phyloP scores from a whole-genome alignment of 2,797 vertebrate species.

The Lepus townsendii region DNA sequence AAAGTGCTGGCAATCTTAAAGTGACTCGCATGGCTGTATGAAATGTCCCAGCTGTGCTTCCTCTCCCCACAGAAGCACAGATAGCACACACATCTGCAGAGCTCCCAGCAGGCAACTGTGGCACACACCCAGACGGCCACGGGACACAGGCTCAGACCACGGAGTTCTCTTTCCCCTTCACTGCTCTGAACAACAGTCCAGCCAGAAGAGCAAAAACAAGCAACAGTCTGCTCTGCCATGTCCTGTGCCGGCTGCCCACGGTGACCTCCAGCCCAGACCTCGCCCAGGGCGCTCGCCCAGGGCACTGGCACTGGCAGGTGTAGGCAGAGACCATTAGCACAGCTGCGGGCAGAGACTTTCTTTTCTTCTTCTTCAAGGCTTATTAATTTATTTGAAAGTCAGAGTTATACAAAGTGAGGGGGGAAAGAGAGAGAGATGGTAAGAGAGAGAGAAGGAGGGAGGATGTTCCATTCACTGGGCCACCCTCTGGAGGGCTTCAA shows the following conservation, averaged over 20 bases:
- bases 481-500: too few species aligned
- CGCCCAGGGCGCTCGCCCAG: neutral
- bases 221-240: neutral
- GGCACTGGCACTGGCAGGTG: rapidly evolving
- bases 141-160: conserved; percentile 82
- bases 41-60: conserved; percentile 86
- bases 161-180: conserved; percentile 46
- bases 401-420: too few species aligned
- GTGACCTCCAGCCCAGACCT: neutral
- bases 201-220: conserved; percentile 56
- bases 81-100: conserved; percentile 84
- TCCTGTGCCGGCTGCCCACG: neutral
- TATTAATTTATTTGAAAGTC: too few species aligned
- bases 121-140: conserved; percentile 86
- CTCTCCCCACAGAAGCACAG: conserved; percentile 83
- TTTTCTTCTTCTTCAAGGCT: too few species aligned
- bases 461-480: too few species aligned
- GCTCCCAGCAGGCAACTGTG: conserved; percentile 81
- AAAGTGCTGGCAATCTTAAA: conserved; percentile 84
- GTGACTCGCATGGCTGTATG: conserved; percentile 79
- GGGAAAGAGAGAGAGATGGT: too few species aligned
- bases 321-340: rapidly evolving
- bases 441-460: too few species aligned
- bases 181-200: conserved; percentile 60
- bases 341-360: neutral